These are phyloP conservation scores for Zeus faber DNA, from an alignment of 2,113 vertebrate species.

Conservation along the genomic window DNA sequence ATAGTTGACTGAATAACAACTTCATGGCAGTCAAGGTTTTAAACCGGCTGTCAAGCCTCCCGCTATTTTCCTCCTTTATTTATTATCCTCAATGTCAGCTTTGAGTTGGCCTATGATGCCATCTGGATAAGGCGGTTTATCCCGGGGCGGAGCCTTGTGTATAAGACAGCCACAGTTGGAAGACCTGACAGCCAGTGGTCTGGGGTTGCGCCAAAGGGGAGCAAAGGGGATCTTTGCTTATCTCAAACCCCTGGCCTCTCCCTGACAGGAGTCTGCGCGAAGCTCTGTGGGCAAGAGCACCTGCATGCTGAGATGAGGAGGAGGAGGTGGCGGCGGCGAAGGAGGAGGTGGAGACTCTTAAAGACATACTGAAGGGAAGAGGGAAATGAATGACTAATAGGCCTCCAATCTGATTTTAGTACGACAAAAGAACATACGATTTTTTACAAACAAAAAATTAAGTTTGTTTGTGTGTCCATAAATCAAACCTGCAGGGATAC, in stretches of 20 bases:
- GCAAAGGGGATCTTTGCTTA: slow-evolving; percentile 43
- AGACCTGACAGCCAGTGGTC: slow-evolving; percentile 3
- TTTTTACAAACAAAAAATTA: slow-evolving; percentile 53
- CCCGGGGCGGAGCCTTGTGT: slow-evolving; percentile 6
- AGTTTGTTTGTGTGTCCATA: slow-evolving; percentile 24
- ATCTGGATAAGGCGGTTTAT: slow-evolving; percentile 16
- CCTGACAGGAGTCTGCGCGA: slow-evolving; percentile 57
- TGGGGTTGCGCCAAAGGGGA: slow-evolving; percentile 11
- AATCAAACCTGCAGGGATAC: too few species aligned
- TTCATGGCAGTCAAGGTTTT: not conserved
- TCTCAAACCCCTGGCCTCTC: slow-evolving; percentile 48
- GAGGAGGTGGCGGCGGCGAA: slow-evolving; percentile 32
- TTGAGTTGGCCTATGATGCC: slow-evolving; percentile 42
- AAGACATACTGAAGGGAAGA: not conserved
- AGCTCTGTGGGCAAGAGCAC: slow-evolving; percentile 54
- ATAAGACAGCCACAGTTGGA: not conserved
- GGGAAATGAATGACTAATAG: slow-evolving; percentile 43
- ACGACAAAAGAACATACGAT: too few species aligned
- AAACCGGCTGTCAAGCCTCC: not conserved
- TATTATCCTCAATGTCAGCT: slow-evolving; percentile 18
- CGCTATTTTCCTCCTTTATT: not conserved
- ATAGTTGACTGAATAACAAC: not conserved
- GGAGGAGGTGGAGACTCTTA: slow-evolving; percentile 37
- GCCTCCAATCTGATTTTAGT: too few species aligned
- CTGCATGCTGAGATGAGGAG: slow-evolving; percentile 56